These are phyloP conservation scores for Agrotis clavis DNA, from an alignment of 2,888 invertebrate species.

Conservation along the genomic window DNA sequence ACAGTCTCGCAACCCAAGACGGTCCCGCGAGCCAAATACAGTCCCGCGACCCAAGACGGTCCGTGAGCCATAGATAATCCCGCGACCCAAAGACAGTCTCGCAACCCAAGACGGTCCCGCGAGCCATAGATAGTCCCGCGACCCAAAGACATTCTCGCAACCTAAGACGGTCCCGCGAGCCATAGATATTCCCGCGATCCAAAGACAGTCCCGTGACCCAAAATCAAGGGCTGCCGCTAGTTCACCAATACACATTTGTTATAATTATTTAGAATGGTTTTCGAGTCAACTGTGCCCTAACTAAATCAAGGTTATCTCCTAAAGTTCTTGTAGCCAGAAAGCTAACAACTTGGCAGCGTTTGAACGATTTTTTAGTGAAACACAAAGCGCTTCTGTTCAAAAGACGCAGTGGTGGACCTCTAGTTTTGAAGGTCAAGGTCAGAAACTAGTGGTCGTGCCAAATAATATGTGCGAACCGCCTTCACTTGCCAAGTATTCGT, in stretches of 20 bases:
- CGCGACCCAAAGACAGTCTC: no score
- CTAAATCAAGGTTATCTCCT: conserved; percentile 21
- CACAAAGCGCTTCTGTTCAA: conserved; percentile 22
- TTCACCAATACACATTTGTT: neutral
- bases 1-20: no score
- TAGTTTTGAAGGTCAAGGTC: conserved; percentile 49
- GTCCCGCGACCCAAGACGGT: no score
- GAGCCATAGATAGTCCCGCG: no score
- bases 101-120: no score
- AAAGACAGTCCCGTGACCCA: no score
- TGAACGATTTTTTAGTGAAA: conserved; percentile 13
- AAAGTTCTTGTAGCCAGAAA: conserved; percentile 14
- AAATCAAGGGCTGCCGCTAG: neutral
- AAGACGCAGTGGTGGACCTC: conserved; percentile 37
- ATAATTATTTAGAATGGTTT: conserved; percentile 10
- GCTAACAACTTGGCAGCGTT: conserved; percentile 45
- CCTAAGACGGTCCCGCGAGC: no score
- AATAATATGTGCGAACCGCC: conserved; percentile 38
- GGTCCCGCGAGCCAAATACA: no score
- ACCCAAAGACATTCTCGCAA: no score
- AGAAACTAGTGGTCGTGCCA: conserved; percentile 43
- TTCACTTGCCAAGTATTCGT: conserved; percentile 48
- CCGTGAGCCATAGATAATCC: no score
- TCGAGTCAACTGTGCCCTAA: neutral
- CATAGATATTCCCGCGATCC: no score